These are phyloP conservation scores for Pristionchus maxplancki DNA, from an alignment of 2,888 invertebrate species.

Conservation along the genomic window DNA sequence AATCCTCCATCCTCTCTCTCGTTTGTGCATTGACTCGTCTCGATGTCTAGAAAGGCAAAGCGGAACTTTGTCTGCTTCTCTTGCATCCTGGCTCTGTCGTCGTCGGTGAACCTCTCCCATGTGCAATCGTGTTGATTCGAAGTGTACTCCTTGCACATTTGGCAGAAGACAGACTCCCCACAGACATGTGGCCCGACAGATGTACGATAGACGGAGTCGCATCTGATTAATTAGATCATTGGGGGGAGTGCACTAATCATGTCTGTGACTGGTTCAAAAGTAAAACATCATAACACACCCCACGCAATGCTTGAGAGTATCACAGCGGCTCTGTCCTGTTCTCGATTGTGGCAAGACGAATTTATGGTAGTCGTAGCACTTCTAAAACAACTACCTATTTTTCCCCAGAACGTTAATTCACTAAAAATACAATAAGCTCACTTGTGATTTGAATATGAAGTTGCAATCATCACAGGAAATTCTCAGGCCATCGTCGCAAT, in stretches of 20 bases:
- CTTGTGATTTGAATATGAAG: background rate
- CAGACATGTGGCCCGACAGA: background rate
- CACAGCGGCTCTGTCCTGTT: background rate
- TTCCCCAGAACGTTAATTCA: too few relatives aligned
- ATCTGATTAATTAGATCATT: too few relatives aligned
- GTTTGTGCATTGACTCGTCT: background rate
- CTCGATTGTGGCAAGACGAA: background rate
- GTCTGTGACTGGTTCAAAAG: too few relatives aligned
- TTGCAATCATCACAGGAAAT: background rate
- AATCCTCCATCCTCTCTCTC: background rate
- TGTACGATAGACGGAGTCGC: background rate
- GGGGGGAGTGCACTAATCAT: too few relatives aligned
- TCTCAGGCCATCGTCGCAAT: background rate
- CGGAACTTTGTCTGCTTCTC: background rate
- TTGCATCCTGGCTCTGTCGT: background rate
- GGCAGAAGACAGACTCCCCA: background rate
- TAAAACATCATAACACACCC: background rate
- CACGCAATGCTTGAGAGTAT: background rate
- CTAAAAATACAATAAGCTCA: background rate
- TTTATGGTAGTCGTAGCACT: background rate
- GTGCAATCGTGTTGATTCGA: background rate
- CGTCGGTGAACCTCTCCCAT: background rate
- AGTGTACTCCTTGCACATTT: background rate
- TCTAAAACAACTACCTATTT: background rate
- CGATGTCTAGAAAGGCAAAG: background rate